A percentile compares a stretch with the other conserved stretches of the same genome.
phyloP scores from a whole-genome alignment of 1,140 invertebrate genomes.

The Phthorimaea operculella region DNA sequence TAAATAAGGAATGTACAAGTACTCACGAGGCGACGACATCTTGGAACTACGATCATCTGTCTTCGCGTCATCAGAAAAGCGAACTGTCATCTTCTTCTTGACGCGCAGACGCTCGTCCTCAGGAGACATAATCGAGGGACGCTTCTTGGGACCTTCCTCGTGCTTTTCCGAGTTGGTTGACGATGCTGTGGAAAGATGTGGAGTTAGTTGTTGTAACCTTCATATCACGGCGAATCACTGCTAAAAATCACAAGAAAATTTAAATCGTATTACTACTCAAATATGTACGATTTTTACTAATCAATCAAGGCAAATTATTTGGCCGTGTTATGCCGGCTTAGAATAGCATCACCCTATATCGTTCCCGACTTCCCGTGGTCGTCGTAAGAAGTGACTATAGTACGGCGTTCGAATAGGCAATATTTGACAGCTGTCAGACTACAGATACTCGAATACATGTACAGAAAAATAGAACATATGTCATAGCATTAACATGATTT shows the following conservation, averaged over 20 bases:
- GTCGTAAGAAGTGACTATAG: neutral
- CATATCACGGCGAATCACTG: too few species aligned
- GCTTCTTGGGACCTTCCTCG: constrained; percentile 64
- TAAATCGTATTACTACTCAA: too few species aligned
- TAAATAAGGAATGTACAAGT: neutral
- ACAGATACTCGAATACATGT: too few species aligned
- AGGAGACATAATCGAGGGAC: constrained; percentile 61
- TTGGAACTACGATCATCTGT: constrained; percentile 46
- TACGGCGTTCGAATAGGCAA: too few species aligned
- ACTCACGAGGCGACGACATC: constrained; percentile 46
- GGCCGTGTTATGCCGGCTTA: too few species aligned
- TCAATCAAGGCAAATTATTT: too few species aligned
- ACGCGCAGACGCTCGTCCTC: constrained; percentile 50
- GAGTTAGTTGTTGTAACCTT: neutral
- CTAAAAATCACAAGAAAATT: too few species aligned
- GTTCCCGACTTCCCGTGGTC: too few species aligned
- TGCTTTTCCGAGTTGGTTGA: constrained; percentile 53
- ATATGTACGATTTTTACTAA: neutral
- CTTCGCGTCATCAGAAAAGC: constrained; percentile 58
- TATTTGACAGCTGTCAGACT: too few species aligned
- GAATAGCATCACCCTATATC: too few species aligned
- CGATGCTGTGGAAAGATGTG: neutral
- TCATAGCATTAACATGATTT: too few species aligned
- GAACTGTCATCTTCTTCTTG: constrained; percentile 64
- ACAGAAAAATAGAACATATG: too few species aligned